Evolutionary conservation across 2,888 invertebrate genomes (phyloP).

Genomic region (Andrena trimmerana): DNA sequence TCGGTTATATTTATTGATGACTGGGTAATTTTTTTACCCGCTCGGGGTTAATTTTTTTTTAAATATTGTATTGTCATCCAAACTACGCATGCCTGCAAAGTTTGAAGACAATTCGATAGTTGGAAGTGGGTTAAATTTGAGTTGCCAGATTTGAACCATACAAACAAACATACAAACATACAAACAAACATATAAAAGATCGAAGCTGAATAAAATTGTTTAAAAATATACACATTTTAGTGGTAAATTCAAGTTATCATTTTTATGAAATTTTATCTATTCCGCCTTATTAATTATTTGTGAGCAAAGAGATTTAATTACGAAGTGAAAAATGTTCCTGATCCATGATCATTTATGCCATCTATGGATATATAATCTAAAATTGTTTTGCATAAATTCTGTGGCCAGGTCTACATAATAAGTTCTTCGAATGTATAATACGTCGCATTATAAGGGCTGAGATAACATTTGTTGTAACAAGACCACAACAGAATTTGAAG

Average conservation of each 20-base stretch:
- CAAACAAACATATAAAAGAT: no score
- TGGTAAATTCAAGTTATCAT: not conserved
- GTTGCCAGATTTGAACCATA: no score
- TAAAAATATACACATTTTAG: not conserved
- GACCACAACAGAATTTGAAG: not conserved
- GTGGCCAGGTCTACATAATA: conserved; percentile 10
- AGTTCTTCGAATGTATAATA: not conserved
- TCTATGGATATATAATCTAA: not conserved
- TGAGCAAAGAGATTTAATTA: not conserved
- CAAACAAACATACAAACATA: no score
- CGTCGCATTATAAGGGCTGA: conserved; percentile 13
- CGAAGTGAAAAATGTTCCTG: not conserved
- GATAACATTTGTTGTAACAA: conserved; percentile 33
- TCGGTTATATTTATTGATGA: no score
- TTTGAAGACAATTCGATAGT: no score
- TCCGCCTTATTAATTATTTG: not conserved
- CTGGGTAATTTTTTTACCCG: no score
- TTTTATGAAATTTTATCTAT: not conserved
- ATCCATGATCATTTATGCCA: not conserved
- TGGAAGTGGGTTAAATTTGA: no score
- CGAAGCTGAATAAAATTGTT: no score
- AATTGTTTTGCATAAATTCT: conserved; percentile 11
- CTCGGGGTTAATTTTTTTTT: no score
- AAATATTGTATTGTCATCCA: no score
- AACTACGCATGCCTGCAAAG: no score